Base-by-base conservation (phyloP, 2,113 vertebrate genomes). In the Mirounga angustirostris region DNA sequence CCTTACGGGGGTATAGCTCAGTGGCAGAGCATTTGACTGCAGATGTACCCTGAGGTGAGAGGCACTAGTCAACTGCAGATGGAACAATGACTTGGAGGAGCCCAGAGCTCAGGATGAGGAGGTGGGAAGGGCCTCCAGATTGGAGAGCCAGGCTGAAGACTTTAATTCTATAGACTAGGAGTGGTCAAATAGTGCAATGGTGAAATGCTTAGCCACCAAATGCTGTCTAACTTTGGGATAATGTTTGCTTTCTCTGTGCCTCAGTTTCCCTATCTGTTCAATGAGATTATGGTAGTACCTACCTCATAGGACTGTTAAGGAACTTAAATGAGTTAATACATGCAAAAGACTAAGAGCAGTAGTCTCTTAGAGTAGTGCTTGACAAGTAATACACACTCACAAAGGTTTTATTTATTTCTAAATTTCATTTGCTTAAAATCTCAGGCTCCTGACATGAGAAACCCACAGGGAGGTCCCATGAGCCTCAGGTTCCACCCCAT, bases 391-490 rank as follows among this genome's bases (percentile, higher is more conserved):
- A 59, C 10, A 36, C 15, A 11, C 13, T 83, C 61, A 36, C 15
- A 5, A 74, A 74, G 11, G 22, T 30, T 82, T 54, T 40, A 54
- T 30, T 65, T 82, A 33, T 74, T 88, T 89, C 4, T 65, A 46
- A 56, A 76, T 67, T 91, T 87, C 4, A 26, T 82, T 87, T 82
- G 76, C 30, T 94, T 94, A 76, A 82, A 91, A 50, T 91, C 65
- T 74, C 56, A 80, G 65, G 10, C 11, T 91, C 46, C 24, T 88
- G 59, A 52, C 14, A 58, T 76, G n/a, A 94, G 81, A 82, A 76
- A 40, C 65, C 40, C 30, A 88, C 58, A 13, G 14, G 30, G 22
- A 81, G 19, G 46, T 33, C 30, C 30, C 46, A 81, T n/a, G 50
- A 80, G 18, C 40, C 26, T 78, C 36, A 67, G 40, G 36, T 87